Base-by-base conservation (phyloP, 2,888 invertebrate species). In the Eudemis profundana region DNA sequence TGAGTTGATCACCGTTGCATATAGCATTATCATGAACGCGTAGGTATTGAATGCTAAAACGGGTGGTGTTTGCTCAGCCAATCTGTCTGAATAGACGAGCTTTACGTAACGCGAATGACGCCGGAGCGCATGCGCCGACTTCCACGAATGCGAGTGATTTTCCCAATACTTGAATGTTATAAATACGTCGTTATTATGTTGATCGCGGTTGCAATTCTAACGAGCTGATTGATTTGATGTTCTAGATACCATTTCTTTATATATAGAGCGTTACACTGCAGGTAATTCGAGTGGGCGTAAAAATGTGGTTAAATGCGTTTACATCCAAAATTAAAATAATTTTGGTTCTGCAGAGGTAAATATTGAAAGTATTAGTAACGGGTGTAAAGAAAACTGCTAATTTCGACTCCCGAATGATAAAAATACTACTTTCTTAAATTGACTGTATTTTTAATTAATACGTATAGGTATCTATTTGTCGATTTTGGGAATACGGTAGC, bases 121-220 rank as follows among this genome's bases (percentile, higher is more conserved):
- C 56, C 27, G 38, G 38, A 40, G 40, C 40, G 54, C 54, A 42
- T 60, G 70, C 68, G 50, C 56, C 56, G 68, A 63, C 66, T 60
- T 61, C 67, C 72, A 68, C 70, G 68, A 62, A 61, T 70, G 67
- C 73, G 57, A 69, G 78, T 81, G 74, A 81, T 81, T 81, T 79
- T 79, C 79, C 82, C 74, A 79, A 78, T 67, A 68, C 46, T 61
- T 14, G 61, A 40, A 59, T 59, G 47, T 29, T 36, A 47, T 59
- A 59, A 59, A 60, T 60, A 49, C 38, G 61, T 49, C 27, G 29
- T 50, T 50, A 51, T 61, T 61, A 42, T 49, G 61, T 50, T 44
- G 56, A 56, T 44, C 12, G 42, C 42, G 19, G 15, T 40, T 40
- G 54, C 38, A 56, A 56, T 56, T 56, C 42, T 10, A 33, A 33